Conservation (phyloP, 2,113 vertebrate species). For the Silurus glanis region DNA sequence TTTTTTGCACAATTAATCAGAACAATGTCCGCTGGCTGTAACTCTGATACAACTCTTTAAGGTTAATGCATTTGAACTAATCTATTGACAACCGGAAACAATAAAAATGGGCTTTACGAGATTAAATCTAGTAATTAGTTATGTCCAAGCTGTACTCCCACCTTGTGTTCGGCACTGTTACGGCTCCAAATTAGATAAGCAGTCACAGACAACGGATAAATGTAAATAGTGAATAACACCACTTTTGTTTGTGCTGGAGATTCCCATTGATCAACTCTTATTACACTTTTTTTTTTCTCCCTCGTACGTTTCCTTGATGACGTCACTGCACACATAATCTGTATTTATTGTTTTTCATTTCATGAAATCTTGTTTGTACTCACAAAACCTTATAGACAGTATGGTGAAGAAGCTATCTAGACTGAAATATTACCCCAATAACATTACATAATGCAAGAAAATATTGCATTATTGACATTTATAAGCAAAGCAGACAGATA, state of each 20-base stretch:
- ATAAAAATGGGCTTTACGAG: not conserved
- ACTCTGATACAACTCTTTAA: slow-evolving; percentile 25
- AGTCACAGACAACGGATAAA: not conserved
- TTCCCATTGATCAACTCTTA: slow-evolving; percentile 1
- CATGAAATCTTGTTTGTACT: not conserved
- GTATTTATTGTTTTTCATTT: slow-evolving; percentile 30
- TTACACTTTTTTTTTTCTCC: not conserved
- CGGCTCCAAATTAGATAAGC: not conserved
- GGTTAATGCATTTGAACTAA: slow-evolving; percentile 24
- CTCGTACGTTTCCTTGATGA: not conserved
- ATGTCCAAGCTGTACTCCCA: not conserved
- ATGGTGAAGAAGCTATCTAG: not conserved
- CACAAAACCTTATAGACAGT: not conserved
- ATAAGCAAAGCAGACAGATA: not conserved
- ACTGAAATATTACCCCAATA: slow-evolving; percentile 10
- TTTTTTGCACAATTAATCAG: slow-evolving; percentile 53
- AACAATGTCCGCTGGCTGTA: slow-evolving; percentile 38
- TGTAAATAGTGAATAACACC: not conserved
- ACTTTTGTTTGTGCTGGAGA: slow-evolving; percentile 25
- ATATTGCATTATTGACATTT: not conserved
- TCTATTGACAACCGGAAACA: slow-evolving; percentile 23
- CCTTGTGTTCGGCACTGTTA: not conserved
- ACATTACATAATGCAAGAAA: not conserved
- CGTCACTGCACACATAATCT: slow-evolving; percentile 21
- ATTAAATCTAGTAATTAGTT: slow-evolving; percentile 7